Base-by-base conservation (phyloP, 2,888 invertebrate genomes). In the Acanthoscelides obtectus region DNA sequence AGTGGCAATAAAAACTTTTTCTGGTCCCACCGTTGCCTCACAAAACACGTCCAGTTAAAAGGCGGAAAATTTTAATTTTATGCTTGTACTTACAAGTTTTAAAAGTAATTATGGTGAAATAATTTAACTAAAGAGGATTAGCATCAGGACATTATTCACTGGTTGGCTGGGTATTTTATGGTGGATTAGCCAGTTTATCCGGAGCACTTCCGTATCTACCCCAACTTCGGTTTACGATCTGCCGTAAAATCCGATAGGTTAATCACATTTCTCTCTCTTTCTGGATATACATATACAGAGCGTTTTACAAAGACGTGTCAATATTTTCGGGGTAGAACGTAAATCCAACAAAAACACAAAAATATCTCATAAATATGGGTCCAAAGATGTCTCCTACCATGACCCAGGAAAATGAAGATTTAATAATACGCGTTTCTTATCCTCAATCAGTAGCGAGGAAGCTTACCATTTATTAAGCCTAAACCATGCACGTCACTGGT, bases 161-260 rank as follows among this genome's bases (percentile, higher is more conserved):
- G 45, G 45, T 12, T 45, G 45, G 45, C 17, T 12, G 45, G 45
- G 45, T 45, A 45, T 45, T 45, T 45, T 45, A 45, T 45, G 45
- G 45, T 1, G 45, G 45, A 45, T 45, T 45, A 45, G 45, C 12
- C 45, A 17, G 45, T 45, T 1, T 45, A 45, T 45, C 45, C 45
- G 17, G 45, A 45, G 45, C 45, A 45, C 45, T 45, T 45, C 6
- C 12, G 45, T 45, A 45, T 45, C n/a, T n/a, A 17, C 45, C 70
- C 74, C 77, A 77, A 78, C 78, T 77, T 78, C 77, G 73, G 73
- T 76, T 75, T 76, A 78, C 77, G 76, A 77, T 45, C 45, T 45
- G 72, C 69, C 75, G 73, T 79, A 79, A 78, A 79, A 76, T 70
- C 70, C 70, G 72, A 72, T 67, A 72, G 76, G 74, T 78, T 78